Conservation (phyloP, 1,140 invertebrate genomes). For the Drosophila punjabiensis region DNA sequence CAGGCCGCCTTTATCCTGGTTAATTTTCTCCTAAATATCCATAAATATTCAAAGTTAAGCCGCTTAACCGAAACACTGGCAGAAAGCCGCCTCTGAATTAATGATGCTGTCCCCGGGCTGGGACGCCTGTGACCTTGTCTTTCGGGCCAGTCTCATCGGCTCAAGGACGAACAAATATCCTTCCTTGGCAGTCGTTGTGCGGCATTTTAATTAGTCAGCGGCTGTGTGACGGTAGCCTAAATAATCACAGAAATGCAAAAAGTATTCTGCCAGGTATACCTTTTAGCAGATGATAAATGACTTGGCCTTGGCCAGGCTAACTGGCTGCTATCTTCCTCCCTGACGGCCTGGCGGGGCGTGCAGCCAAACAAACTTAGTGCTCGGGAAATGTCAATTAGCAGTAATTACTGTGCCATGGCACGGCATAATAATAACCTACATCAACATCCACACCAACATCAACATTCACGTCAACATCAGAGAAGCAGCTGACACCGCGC, state of each 20-base stretch:
- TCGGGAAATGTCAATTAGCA: slow-evolving; percentile 74
- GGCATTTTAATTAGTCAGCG: slow-evolving; percentile 71
- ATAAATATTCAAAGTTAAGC: slow-evolving; percentile 60
- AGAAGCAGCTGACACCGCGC: slow-evolving; percentile 33
- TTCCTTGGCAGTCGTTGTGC: slow-evolving; percentile 12
- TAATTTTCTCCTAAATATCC: slow-evolving; percentile 38
- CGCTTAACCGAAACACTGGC: slow-evolving; percentile 25
- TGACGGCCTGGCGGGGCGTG: slow-evolving; percentile 7
- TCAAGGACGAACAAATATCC: slow-evolving; percentile 50
- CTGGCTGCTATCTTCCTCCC: slow-evolving; percentile 25
- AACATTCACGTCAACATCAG: slow-evolving; percentile 29
- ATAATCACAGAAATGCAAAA: slow-evolving; percentile 45
- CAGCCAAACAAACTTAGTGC: slow-evolving; percentile 35
- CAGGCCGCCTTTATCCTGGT: not conserved
- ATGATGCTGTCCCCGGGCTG: slow-evolving; percentile 61
- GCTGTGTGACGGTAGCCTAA: slow-evolving; percentile 35
- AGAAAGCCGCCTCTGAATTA: slow-evolving; percentile 54
- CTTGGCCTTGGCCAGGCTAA: slow-evolving; percentile 52
- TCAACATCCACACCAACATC: slow-evolving; percentile 47
- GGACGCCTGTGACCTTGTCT: slow-evolving; percentile 52
- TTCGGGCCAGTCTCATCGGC: slow-evolving; percentile 8
- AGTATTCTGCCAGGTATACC: slow-evolving; percentile 29
- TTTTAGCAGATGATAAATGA: slow-evolving; percentile 37
- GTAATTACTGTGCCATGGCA: slow-evolving; percentile 75
- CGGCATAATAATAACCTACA: slow-evolving; percentile 67